These are phyloP conservation scores for Hirtodrosophila histrioides DNA, from an alignment of 2,888 invertebrate species.

Conservation along the genomic window DNA sequence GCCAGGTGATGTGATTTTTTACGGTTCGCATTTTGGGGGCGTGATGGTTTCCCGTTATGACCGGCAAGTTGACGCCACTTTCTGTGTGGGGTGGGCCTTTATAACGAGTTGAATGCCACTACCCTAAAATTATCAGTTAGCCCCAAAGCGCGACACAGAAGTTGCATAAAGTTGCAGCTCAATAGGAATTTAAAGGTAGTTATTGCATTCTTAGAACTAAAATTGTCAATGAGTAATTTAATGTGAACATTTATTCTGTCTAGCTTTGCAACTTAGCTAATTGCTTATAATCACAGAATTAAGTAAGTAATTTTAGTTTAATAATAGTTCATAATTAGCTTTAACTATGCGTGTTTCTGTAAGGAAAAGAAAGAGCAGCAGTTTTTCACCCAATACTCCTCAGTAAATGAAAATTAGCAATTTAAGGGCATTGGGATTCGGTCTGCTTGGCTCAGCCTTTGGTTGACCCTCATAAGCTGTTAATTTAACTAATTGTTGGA, in stretches of 20 bases:
- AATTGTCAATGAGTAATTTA: no score
- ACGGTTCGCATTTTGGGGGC: conserved; percentile 37
- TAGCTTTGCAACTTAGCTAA: no score
- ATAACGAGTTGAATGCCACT: conserved; percentile 26
- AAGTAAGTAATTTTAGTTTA: no score
- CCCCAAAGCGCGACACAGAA: conserved; percentile 20
- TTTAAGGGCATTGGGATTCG: neutral
- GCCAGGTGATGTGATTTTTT: conserved; percentile 73
- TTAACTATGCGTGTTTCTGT: no score
- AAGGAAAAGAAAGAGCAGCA: no score
- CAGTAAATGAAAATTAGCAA: neutral
- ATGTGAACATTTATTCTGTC: no score
- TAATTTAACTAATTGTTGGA: conserved; percentile 72
- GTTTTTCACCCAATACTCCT: no score
- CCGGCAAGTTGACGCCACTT: conserved; percentile 41
- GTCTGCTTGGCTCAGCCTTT: neutral
- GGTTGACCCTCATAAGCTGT: conserved; percentile 30
- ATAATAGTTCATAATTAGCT: no score
- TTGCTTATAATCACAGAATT: no score
- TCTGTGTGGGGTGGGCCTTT: conserved; percentile 10
- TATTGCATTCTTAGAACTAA: no score
- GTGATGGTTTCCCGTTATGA: conserved; percentile 44
- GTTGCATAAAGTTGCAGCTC: conserved; percentile 28
- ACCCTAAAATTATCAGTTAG: conserved; percentile 54
- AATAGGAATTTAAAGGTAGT: no score